Base-by-base conservation (phyloP, 23 tunicate species). In the Diplosoma virens region DNA sequence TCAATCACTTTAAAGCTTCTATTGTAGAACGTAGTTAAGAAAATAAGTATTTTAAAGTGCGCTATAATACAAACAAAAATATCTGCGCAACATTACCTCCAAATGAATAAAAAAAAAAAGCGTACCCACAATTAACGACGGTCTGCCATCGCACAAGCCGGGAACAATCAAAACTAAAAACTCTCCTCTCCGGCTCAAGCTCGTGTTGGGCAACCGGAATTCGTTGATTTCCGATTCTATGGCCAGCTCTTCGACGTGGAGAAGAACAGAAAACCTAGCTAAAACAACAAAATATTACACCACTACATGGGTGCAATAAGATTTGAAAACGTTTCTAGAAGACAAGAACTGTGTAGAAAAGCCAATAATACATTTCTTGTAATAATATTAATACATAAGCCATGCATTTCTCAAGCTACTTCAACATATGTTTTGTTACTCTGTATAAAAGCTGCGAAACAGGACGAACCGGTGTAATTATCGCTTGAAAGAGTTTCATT, bases 401-500 rank as follows among this genome's bases (percentile, higher is more conserved):
- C n/a, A n/a, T n/a, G n/a, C n/a, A n/a, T n/a, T n/a, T n/a, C n/a
- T n/a, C n/a, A n/a, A n/a, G n/a, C n/a, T n/a, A n/a, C n/a, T n/a
- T n/a, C n/a, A n/a, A n/a, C n/a, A n/a, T n/a, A n/a, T n/a, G n/a
- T n/a, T n/a, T n/a, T n/a, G n/a, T n/a, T n/a, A n/a, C n/a, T n/a
- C n/a, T n/a, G n/a, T n/a, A n/a, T n/a, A n/a, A n/a, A n/a, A n/a
- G n/a, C n/a, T n/a, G n/a, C n/a, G n/a, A n/a, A n/a, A n/a, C n/a
- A n/a, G n/a, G n/a, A n/a, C n/a, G n/a, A n/a, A 81, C 86, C 79
- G 37, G 87, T 71, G 64, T 80, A 92, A 50, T 92, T 92, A 0
- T 70, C 55, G 25, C 59, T 28, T 11, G 83, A 66, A 18, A 92
- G 84, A 6, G 50, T 21, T 70, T 85, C 70, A 11, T 30, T 77